Conservation (phyloP, 2,113 vertebrate species). For the Chrysemys picta region DNA sequence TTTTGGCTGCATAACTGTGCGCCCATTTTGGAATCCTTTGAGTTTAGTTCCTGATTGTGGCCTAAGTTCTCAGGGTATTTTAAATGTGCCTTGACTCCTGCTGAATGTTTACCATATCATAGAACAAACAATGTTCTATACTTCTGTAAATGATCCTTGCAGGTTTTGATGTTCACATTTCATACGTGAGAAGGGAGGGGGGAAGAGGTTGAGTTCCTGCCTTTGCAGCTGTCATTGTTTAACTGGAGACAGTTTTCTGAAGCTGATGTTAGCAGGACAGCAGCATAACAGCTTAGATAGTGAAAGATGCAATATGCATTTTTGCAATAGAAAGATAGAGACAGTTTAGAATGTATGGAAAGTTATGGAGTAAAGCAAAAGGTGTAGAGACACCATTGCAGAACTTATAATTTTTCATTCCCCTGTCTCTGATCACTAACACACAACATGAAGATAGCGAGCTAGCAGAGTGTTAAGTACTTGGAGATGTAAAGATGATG, state of each 20-base stretch:
- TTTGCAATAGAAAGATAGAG: background rate
- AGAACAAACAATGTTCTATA: background rate
- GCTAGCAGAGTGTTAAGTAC: background rate
- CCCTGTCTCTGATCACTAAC: background rate
- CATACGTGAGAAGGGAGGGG: background rate
- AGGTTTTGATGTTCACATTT: background rate
- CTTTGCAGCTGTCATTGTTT: background rate
- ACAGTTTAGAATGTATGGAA: background rate
- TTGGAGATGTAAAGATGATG: too few relatives aligned
- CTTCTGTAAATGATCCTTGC: background rate
- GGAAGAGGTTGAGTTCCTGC: background rate
- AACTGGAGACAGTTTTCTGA: background rate
- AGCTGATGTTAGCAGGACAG: background rate
- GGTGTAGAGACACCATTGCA: background rate
- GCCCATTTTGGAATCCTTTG: background rate
- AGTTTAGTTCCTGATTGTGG: background rate
- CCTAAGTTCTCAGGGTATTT: background rate
- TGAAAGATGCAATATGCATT: background rate
- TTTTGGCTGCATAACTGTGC: background rate
- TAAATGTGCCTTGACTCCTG: background rate
- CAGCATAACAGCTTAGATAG: background rate
- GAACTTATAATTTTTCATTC: background rate
- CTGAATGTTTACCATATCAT: background rate
- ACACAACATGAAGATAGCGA: background rate
- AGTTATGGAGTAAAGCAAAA: background rate